Conservation (phyloP, 92 coral and sea anemone genomes). For the Paragorgia papillata region DNA sequence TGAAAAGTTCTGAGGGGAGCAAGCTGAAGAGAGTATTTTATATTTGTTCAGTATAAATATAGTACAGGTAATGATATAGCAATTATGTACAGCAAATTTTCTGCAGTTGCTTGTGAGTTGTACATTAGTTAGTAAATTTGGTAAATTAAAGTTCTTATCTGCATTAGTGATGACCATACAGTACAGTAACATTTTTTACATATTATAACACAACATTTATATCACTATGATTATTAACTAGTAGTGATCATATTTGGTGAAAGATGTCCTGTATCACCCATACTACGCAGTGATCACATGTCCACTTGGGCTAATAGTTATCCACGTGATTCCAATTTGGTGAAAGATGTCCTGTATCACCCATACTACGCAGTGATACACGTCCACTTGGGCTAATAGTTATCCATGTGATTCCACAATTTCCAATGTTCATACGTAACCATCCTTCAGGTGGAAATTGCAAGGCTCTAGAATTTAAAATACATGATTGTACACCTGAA, state of each 20-base stretch:
- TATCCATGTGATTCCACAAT: slow-evolving; percentile 93
- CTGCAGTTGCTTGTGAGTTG: no score
- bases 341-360: slow-evolving; percentile 89
- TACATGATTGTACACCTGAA: neutral
- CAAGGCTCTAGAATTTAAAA: slow-evolving; percentile 65
- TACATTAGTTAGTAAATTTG: no score
- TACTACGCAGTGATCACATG: slow-evolving; percentile 67
- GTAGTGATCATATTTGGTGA: slow-evolving; percentile 64
- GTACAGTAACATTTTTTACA: no score
- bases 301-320: slow-evolving; percentile 89
- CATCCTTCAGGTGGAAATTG: slow-evolving; percentile 99
- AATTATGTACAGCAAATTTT: no score
- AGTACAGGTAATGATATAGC: no score
- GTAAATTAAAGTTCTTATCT: no score
- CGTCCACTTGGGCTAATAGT: slow-evolving; percentile 89
- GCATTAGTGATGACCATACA: no score
- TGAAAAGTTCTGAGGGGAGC: no score
- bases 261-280: slow-evolving; percentile 93
- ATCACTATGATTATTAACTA: neutral
- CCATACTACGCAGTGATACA: slow-evolving; percentile 71
- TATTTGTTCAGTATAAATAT: no score
- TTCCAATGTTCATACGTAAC: slow-evolving; percentile 88
- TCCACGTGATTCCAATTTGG: slow-evolving; percentile 89
- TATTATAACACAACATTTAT: no score
- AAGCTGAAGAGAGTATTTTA: no score